Conservation (phyloP, 2,797 vertebrate genomes). For the Passerculus sandwichensis region DNA sequence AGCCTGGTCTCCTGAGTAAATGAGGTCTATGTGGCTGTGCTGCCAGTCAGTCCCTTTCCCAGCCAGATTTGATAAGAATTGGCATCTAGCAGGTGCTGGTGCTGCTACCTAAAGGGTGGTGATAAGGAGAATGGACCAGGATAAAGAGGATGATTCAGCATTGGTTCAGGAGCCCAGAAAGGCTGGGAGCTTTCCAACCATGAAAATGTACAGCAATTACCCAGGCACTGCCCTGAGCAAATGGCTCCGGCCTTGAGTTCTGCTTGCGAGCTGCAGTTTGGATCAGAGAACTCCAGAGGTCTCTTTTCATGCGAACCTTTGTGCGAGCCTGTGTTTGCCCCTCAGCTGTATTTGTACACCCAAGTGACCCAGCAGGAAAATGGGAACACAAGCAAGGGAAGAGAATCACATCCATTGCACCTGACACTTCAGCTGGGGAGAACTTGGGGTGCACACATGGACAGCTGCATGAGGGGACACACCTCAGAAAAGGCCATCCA, state of each 20-base stretch:
- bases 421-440: not conserved
- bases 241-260: not conserved
- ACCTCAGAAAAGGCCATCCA: not conserved
- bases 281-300: not conserved
- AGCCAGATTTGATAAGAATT: not conserved
- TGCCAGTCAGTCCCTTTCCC: not conserved
- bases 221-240: not conserved
- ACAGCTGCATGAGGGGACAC: not conserved
- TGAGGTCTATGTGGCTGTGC: not conserved
- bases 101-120: not conserved
- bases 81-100: not conserved
- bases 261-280: not conserved
- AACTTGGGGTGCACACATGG: accelerated
- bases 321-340: not conserved
- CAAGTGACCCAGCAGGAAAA: not conserved
- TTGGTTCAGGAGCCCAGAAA: not conserved
- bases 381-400: not conserved
- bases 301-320: not conserved
- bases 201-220: not conserved
- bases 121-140: not conserved
- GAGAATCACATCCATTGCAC: not conserved
- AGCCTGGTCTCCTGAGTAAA: not conserved
- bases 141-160: not conserved
- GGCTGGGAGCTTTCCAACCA: not conserved
- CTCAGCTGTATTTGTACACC: not conserved